These are phyloP conservation scores for Diprion similis DNA, from an alignment of 1,140 invertebrate species.

Conservation along the genomic window DNA sequence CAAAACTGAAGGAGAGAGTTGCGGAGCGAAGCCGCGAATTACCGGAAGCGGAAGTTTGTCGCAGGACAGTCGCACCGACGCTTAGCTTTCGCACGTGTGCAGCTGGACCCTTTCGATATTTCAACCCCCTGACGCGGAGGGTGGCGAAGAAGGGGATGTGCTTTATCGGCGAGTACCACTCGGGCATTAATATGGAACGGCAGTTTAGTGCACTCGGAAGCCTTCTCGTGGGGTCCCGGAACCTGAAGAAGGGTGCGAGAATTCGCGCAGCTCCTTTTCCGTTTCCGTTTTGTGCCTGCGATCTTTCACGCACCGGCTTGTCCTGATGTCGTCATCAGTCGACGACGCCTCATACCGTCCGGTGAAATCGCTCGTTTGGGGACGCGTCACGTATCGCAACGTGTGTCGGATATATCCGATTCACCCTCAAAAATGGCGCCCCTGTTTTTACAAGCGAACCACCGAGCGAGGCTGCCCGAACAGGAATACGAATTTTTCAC, in stretches of 20 bases:
- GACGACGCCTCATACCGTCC: slow-evolving; percentile 5
- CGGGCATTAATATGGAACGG: slow-evolving; percentile 7
- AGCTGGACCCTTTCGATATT: background rate
- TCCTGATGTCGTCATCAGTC: slow-evolving; percentile 31
- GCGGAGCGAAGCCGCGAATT: too few species aligned
- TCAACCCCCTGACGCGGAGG: background rate
- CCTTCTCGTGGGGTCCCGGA: background rate
- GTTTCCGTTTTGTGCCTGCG: background rate
- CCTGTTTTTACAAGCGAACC: too few species aligned
- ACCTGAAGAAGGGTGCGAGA: background rate
- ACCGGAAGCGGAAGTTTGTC: too few species aligned
- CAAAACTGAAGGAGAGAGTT: too few species aligned
- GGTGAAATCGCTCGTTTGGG: slow-evolving; percentile 21
- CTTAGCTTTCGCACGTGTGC: background rate
- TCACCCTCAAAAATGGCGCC: background rate
- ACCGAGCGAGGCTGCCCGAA: too few species aligned
- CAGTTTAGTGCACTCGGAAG: background rate
- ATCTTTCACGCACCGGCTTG: slow-evolving; percentile 48
- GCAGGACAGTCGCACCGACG: too few species aligned
- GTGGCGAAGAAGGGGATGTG: background rate
- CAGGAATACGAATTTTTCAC: too few species aligned
- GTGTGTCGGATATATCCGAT: slow-evolving; percentile 8
- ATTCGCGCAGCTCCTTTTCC: background rate
- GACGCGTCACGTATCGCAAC: slow-evolving; percentile 10
- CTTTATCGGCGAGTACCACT: slow-evolving; percentile 4